Percentiles rank a stretch among this genome's conserved stretches.
These are phyloP conservation scores for Prorops nasuta DNA, from an alignment of 1,140 invertebrate species.

Conservation along the genomic window DNA sequence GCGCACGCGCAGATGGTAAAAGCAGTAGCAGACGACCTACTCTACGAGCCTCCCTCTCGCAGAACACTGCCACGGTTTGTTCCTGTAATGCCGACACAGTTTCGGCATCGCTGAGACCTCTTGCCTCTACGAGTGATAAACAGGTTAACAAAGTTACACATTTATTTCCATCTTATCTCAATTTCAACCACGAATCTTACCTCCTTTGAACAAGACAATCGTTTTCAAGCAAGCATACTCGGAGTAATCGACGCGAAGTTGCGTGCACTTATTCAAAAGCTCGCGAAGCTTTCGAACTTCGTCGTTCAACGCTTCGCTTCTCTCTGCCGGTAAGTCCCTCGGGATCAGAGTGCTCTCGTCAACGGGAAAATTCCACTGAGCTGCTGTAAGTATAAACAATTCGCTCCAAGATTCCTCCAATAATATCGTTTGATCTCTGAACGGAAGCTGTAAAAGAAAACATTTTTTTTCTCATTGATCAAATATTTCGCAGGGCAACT, in stretches of 20 bases:
- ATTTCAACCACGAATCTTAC: too few species aligned
- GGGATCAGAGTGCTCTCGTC: conserved; percentile 58
- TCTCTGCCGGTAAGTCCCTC: conserved; percentile 33
- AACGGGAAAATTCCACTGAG: conserved; percentile 75
- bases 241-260: conserved; percentile 72
- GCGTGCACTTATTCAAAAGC: conserved; percentile 64
- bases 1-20: conserved; percentile 62
- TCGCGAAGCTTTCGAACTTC: conserved; percentile 62
- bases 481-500: too few species aligned
- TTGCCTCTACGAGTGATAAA: too few species aligned
- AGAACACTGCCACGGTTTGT: conserved; percentile 73
- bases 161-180: too few species aligned
- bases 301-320: conserved; percentile 51
- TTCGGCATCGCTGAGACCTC: conserved; percentile 62
- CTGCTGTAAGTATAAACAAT: conserved; percentile 78
- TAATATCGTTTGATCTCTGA: conserved; percentile 69
- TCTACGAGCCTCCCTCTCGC: conserved; percentile 65
- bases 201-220: conserved; percentile 77
- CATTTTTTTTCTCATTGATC: too few species aligned
- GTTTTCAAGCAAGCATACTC: conserved; percentile 85
- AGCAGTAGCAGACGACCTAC: conserved; percentile 72
- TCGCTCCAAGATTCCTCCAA: conserved; percentile 81
- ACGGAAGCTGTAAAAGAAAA: conserved; percentile 60
- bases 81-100: conserved; percentile 74
- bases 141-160: too few species aligned